phyloP scores from a whole-genome alignment of 2,797 vertebrate species.

The Platyrinchus mystaceus region DNA sequence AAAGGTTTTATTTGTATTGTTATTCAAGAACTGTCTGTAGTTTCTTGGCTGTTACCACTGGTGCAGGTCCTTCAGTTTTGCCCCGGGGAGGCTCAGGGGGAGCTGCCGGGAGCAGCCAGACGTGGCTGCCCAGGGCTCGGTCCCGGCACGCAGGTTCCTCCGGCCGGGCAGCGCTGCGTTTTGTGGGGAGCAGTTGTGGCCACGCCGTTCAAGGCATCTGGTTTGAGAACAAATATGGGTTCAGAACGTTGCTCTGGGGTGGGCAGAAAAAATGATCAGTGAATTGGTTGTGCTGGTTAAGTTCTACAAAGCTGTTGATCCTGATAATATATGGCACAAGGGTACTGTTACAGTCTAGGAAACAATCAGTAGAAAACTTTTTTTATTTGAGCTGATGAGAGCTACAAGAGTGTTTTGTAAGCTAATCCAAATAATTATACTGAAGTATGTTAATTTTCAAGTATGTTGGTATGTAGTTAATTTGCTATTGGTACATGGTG shows the following conservation, averaged over 20 bases:
- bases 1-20: background rate
- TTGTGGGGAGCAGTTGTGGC: background rate
- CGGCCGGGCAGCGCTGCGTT: background rate
- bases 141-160: background rate
- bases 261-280: background rate
- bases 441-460: background rate
- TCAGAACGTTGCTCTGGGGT: background rate
- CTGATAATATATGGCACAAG: background rate
- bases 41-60: background rate
- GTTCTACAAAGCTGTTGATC: background rate
- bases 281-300: background rate
- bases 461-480: background rate
- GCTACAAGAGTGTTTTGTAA: background rate
- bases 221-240: background rate
- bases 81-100: background rate
- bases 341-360: background rate
- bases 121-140: background rate
- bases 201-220: fast-evolving
- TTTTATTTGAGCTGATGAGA: background rate
- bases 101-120: background rate
- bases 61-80: background rate
- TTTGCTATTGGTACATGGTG: background rate
- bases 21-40: background rate
- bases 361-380: background rate
- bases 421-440: background rate